Percentiles rank a stretch among this genome's conserved stretches.
These are phyloP conservation scores for Monochamus alternatus DNA, from an alignment of 2,888 invertebrate species.

Conservation along the genomic window DNA sequence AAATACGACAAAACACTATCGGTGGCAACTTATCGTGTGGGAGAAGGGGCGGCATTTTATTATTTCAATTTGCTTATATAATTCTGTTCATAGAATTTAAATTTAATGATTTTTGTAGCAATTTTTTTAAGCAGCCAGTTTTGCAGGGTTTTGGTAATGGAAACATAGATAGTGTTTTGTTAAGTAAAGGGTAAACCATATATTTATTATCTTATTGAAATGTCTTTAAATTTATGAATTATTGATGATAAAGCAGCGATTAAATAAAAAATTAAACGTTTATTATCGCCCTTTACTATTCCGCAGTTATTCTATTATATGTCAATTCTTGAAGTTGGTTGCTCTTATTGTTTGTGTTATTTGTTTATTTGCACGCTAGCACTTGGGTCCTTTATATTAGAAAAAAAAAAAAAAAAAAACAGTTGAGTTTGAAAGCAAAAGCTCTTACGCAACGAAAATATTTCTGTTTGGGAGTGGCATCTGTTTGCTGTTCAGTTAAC, in stretches of 20 bases:
- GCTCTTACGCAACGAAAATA: neutral
- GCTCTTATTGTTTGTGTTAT: conserved; percentile 35
- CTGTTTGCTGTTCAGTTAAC: conserved; percentile 29
- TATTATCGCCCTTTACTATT: neutral
- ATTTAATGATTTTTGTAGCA: too few relatives aligned
- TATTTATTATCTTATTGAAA: neutral
- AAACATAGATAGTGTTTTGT: conserved; percentile 31
- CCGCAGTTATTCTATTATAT: too few relatives aligned
- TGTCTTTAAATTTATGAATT: neutral
- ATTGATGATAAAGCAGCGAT: too few relatives aligned
- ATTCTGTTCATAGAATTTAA: too few relatives aligned
- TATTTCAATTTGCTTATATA: too few relatives aligned
- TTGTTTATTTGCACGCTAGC: conserved; percentile 33
- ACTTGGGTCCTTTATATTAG: neutral
- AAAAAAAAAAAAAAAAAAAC: too few relatives aligned
- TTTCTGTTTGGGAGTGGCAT: conserved; percentile 38
- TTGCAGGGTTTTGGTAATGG: too few relatives aligned
- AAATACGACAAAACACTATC: conserved; percentile 16
- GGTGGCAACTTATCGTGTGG: neutral
- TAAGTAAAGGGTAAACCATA: conserved; percentile 20
- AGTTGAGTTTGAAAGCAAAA: conserved; percentile 16
- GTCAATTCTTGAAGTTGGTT: neutral
- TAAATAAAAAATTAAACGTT: neutral
- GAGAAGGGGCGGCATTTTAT: too few relatives aligned
- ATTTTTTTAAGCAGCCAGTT: too few relatives aligned